phyloP scores from a whole-genome alignment of 2,113 vertebrate genomes.

The Hyaena hyaena region DNA sequence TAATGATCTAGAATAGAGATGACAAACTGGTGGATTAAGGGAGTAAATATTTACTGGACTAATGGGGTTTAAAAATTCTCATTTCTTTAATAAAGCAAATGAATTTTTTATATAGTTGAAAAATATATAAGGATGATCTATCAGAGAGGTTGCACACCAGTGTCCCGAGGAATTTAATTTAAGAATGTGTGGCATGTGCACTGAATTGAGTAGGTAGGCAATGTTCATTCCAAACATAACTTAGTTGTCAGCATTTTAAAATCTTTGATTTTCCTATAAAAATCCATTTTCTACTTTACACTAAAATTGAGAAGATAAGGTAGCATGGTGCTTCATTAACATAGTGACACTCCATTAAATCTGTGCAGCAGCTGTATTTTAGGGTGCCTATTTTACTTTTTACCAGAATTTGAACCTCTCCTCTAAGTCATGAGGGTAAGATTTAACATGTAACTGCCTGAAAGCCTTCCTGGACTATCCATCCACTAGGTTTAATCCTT shows the following conservation, averaged over 20 bases:
- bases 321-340: background rate
- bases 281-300: background rate
- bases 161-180: background rate
- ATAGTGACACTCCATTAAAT: background rate
- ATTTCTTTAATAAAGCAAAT: slow-evolving; percentile 62
- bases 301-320: background rate
- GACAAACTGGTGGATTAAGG: slow-evolving; percentile 10
- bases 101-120: slow-evolving; percentile 11
- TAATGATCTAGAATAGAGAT: slow-evolving; percentile 58
- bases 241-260: background rate
- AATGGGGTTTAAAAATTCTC: background rate
- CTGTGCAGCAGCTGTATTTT: background rate
- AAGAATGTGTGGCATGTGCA: background rate
- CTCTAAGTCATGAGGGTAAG: background rate
- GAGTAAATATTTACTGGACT: slow-evolving; percentile 43
- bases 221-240: background rate
- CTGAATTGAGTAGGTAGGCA: background rate
- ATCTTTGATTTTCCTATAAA: background rate
- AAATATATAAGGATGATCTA: background rate
- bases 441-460: background rate
- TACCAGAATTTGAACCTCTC: too few relatives aligned
- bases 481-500: background rate
- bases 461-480: too few relatives aligned
- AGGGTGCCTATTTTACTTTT: background rate
- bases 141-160: background rate